Conservation (phyloP, 2,113 vertebrate genomes). For the Parotia lawesii region DNA sequence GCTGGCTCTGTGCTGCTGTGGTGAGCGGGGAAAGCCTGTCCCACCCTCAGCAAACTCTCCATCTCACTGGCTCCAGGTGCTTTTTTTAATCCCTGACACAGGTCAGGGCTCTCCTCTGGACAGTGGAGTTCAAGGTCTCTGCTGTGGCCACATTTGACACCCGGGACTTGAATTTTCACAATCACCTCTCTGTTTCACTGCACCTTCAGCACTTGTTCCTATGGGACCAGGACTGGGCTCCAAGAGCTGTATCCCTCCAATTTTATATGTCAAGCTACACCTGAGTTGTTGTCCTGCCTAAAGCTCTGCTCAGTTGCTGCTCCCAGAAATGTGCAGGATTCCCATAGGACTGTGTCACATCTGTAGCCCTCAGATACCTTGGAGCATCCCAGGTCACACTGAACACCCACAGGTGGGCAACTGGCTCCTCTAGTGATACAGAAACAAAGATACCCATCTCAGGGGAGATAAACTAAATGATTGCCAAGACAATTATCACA, state of each 20-base stretch:
- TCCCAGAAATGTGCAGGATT: background rate
- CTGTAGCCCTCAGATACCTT: background rate
- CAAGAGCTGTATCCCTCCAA: background rate
- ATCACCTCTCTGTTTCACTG: background rate
- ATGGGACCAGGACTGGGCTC: background rate
- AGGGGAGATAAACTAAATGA: background rate
- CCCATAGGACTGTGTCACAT: background rate
- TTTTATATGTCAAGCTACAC: background rate
- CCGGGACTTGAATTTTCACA: background rate
- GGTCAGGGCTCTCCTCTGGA: background rate
- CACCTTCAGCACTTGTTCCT: background rate
- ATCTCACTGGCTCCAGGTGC: background rate
- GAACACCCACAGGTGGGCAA: background rate
- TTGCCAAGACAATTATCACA: background rate
- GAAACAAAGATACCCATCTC: background rate
- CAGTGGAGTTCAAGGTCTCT: background rate
- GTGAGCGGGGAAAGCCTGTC: background rate
- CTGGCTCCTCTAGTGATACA: background rate
- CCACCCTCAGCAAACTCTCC: background rate
- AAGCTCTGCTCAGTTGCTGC: background rate
- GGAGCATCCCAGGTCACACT: background rate
- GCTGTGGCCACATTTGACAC: background rate
- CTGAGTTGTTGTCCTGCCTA: background rate
- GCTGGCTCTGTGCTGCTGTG: background rate
- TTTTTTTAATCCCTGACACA: background rate